Evolutionary conservation across 2,888 invertebrate genomes (phyloP).

Genomic region (Tetragonisca angustula): DNA sequence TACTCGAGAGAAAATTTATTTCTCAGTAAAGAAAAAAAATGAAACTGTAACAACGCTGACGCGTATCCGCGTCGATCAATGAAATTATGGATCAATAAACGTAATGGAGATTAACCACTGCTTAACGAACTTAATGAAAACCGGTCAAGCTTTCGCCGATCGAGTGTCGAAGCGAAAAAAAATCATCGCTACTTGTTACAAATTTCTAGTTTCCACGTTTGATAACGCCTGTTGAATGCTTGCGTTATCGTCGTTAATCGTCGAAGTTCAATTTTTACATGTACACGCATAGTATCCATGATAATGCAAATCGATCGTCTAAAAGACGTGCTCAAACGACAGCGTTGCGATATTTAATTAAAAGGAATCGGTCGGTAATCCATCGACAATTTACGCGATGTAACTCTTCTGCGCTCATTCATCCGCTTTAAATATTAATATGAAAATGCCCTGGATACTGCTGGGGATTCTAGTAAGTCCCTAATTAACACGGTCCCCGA

Average conservation of each 20-base stretch:
- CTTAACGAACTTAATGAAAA: conserved; percentile 11
- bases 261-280: conserved; percentile 16
- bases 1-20: not conserved
- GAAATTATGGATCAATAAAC: no score
- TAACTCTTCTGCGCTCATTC: not conserved
- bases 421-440: conserved; percentile 59
- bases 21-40: not conserved
- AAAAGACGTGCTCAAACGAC: not conserved
- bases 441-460: conserved; percentile 52
- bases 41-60: not conserved
- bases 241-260: conserved; percentile 8
- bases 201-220: conserved; percentile 27
- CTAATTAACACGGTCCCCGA: conserved; percentile 62
- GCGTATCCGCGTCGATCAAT: not conserved
- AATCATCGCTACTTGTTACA: not conserved
- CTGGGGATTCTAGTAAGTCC: conserved; percentile 48
- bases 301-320: conserved; percentile 22
- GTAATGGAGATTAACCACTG: not conserved
- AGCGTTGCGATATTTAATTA: conserved; percentile 32
- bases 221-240: not conserved
- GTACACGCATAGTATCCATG: not conserved
- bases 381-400: not conserved
- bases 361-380: conserved; percentile 40
- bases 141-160: no score
- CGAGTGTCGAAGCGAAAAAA: not conserved